Evolutionary conservation across 30 jellyfish, hydroid and myxozoan species (phyloP).

Genomic region (Turritopsis dohrnii): DNA sequence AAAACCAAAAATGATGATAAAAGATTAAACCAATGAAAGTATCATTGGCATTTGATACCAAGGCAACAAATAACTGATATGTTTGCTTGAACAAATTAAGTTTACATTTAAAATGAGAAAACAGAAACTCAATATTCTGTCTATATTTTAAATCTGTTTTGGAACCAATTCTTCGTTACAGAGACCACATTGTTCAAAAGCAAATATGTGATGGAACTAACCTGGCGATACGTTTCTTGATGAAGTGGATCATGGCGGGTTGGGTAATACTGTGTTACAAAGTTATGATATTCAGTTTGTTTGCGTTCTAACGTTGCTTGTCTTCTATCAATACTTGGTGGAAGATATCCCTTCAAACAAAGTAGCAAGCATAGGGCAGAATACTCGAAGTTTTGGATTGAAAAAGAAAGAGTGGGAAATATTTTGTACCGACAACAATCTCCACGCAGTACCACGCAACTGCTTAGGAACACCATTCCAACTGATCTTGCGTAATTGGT

Average conservation of each 20-base stretch:
- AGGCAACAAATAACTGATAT: too few relatives aligned
- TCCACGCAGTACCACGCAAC: conserved; percentile 79
- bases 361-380: too few relatives aligned
- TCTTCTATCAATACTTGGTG: conserved; percentile 85
- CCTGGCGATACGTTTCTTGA: conserved; percentile 94
- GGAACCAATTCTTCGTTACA: too few relatives aligned
- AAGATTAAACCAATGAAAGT: too few relatives aligned
- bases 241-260: conserved; percentile 71
- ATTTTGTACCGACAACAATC: conserved; percentile 73
- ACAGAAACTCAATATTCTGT: too few relatives aligned
- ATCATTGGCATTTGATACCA: too few relatives aligned
- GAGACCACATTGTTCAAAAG: too few relatives aligned
- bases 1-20: too few relatives aligned
- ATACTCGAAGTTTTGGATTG: neutral
- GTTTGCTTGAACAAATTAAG: too few relatives aligned
- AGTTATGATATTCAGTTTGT: conserved; percentile 84
- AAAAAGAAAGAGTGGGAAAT: neutral
- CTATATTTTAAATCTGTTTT: too few relatives aligned
- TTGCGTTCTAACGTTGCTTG: conserved; percentile 77
- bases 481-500: conserved; percentile 75
- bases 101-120: too few relatives aligned
- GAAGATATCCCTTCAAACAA: conserved; percentile 98
- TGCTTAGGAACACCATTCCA: conserved; percentile 90
- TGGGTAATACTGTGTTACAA: conserved; percentile 82
- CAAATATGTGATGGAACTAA: conserved; percentile 3